Conservation (phyloP, 2,797 vertebrate genomes). For the Intellagama lesueurii region DNA sequence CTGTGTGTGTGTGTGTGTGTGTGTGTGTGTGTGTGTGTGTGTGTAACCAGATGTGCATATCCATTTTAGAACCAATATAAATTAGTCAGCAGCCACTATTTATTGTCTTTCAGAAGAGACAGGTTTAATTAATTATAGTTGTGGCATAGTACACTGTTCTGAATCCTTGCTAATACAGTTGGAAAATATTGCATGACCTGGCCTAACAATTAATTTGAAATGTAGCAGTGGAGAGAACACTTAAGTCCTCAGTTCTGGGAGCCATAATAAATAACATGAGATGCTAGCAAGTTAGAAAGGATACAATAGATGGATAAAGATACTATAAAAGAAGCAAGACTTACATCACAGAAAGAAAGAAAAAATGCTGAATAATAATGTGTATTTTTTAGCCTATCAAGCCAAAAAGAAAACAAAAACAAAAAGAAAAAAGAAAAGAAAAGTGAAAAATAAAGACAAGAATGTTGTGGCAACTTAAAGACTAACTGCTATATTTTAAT, state of each 20-base stretch:
- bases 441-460: not conserved
- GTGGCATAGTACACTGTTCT: not conserved
- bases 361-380: too few species aligned
- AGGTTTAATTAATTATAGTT: not conserved
- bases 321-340: not conserved
- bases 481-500: too few species aligned
- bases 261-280: slow-evolving; percentile 1
- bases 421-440: not conserved
- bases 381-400: too few species aligned
- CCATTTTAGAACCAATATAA: slow-evolving; percentile 52
- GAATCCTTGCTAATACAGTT: not conserved
- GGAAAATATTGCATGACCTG: not conserved
- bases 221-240: not conserved
- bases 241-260: not conserved
- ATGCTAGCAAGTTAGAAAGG: not conserved
- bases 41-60: slow-evolving; percentile 37
- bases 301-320: not conserved
- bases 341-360: not conserved
- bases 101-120: slow-evolving; percentile 33
- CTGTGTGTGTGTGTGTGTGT: not conserved
- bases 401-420: too few species aligned
- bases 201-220: not conserved
- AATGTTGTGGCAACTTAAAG: too few species aligned
- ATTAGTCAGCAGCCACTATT: slow-evolving; percentile 13
- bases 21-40: not conserved